These are phyloP conservation scores for Sturmia bella DNA, from an alignment of 2,888 invertebrate genomes.

Conservation along the genomic window DNA sequence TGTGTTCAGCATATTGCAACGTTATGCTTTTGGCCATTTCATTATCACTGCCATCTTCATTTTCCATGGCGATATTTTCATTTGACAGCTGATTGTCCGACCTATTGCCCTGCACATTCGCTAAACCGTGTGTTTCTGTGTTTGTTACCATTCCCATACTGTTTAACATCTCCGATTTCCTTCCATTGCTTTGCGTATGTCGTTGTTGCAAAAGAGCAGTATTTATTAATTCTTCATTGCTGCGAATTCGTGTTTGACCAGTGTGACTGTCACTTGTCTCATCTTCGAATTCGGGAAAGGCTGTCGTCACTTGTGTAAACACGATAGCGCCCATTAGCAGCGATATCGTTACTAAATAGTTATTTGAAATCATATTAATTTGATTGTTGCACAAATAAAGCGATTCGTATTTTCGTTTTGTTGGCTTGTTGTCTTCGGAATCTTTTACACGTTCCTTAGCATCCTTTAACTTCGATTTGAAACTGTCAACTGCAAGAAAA, in stretches of 20 bases:
- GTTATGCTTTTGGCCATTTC: constrained; percentile 48
- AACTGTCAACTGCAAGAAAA: constrained; percentile 55
- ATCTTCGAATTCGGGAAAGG: constrained; percentile 45
- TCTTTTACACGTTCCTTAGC: constrained; percentile 12
- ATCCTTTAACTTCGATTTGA: constrained; percentile 23
- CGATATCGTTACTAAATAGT: constrained; percentile 31
- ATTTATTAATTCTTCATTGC: constrained; percentile 75
- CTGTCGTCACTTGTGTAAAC: neutral
- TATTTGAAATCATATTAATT: constrained; percentile 54
- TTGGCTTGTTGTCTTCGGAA: neutral
- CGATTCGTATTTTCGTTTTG: neutral
- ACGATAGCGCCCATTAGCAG: constrained; percentile 35
- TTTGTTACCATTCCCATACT: constrained; percentile 57
- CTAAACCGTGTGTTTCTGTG: constrained; percentile 53
- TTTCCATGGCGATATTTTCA: constrained; percentile 67
- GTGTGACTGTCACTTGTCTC: constrained; percentile 14
- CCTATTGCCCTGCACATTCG: constrained; percentile 58
- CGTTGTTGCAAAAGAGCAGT: constrained; percentile 73
- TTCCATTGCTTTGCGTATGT: constrained; percentile 71
- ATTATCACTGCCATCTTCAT: constrained; percentile 69
- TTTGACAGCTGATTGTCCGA: constrained; percentile 70
- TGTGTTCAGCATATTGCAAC: constrained; percentile 49
- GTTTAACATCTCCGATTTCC: constrained; percentile 63
- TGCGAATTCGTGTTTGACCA: neutral
- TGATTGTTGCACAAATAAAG: constrained; percentile 5